These are phyloP conservation scores for Gymnoscelis rufifasciata DNA, from an alignment of 2,888 invertebrate genomes.

Conservation along the genomic window DNA sequence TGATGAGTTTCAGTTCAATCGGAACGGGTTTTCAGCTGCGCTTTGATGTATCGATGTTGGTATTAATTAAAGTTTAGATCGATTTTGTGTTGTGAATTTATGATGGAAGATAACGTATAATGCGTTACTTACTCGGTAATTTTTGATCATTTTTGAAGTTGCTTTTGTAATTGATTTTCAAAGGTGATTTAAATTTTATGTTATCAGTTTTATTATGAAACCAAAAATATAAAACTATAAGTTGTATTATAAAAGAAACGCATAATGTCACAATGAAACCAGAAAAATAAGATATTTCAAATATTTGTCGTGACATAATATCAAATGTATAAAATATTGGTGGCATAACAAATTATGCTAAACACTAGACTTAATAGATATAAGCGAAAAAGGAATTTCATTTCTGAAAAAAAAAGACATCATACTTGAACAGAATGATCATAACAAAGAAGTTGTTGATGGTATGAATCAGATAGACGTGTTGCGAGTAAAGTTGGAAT, in stretches of 20 bases:
- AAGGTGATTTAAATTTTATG: not conserved
- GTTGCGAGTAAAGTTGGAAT: not conserved
- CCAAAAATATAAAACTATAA: not conserved
- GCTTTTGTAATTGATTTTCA: not conserved
- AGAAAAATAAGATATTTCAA: too few species aligned
- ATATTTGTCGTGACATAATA: too few species aligned
- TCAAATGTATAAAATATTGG: too few species aligned
- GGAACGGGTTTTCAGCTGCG: constrained; percentile 16
- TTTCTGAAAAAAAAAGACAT: too few species aligned
- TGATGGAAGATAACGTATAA: not conserved
- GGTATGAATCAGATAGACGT: constrained; percentile 2
- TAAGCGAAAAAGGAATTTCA: too few species aligned
- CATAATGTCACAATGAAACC: too few species aligned
- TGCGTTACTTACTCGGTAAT: constrained; percentile 1
- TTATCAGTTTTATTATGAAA: not conserved
- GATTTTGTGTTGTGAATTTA: constrained; percentile 16
- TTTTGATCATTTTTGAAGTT: not conserved
- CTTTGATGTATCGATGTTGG: constrained; percentile 22
- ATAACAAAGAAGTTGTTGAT: constrained; percentile 1
- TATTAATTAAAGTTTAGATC: constrained; percentile 17
- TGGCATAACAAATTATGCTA: too few species aligned
- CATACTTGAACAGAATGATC: constrained; percentile 1
- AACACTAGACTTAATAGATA: too few species aligned
- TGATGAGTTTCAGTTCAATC: constrained; percentile 45
- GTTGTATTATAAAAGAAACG: too few species aligned